Conservation (phyloP, 2,113 vertebrate genomes). For the Micronycteris hirsuta region DNA sequence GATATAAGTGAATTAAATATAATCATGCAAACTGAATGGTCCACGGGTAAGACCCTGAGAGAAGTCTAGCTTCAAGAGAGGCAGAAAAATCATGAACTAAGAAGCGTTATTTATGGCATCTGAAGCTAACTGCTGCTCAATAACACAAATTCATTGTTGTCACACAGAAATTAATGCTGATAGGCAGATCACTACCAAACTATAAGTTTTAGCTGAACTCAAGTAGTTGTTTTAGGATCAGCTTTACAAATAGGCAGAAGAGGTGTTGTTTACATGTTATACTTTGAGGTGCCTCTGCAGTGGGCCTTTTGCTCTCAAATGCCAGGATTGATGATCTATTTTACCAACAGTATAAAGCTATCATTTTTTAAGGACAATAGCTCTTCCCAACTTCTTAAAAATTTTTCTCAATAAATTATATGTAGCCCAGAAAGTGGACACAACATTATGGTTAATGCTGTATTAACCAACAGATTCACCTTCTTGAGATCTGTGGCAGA, state of each 20-base stretch:
- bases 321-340: not conserved
- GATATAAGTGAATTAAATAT: conserved; percentile 2
- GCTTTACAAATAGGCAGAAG: not conserved
- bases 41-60: not conserved
- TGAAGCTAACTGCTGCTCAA: not conserved
- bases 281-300: not conserved
- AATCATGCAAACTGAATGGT: not conserved
- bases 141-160: not conserved
- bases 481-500: not conserved
- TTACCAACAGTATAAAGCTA: not conserved
- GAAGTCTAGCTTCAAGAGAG: not conserved
- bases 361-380: not conserved
- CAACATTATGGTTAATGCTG: not conserved
- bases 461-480: not conserved
- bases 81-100: conserved; percentile 25
- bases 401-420: not conserved
- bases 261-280: not conserved
- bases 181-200: not conserved
- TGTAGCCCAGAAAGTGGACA: not conserved
- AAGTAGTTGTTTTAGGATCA: not conserved
- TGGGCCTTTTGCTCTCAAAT: not conserved
- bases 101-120: not conserved
- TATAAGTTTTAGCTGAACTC: not conserved
- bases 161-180: not conserved
- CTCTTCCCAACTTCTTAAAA: not conserved